A percentile compares a stretch with the other conserved stretches of the same genome.
These are phyloP conservation scores for Siniperca knerii DNA, from an alignment of 2,113 vertebrate genomes.

Conservation along the genomic window DNA sequence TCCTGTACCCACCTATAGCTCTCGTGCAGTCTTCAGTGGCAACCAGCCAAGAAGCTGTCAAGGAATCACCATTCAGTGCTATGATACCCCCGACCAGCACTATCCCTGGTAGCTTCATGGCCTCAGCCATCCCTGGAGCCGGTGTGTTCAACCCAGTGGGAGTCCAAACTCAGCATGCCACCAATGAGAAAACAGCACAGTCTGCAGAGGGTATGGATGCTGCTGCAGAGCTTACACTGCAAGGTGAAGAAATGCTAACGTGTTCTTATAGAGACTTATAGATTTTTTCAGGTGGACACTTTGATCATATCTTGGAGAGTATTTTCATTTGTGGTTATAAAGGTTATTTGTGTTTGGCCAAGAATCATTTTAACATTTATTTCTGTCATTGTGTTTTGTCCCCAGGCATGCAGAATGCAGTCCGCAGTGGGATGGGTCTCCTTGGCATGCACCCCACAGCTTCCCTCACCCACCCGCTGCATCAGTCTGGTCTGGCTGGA, in stretches of 20 bases:
- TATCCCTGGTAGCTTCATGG: slow-evolving; percentile 89
- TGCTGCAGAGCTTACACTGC: slow-evolving; percentile 87
- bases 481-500: slow-evolving; percentile 86
- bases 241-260: slow-evolving; percentile 82
- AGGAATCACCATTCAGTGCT: slow-evolving; percentile 89
- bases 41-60: slow-evolving; percentile 89
- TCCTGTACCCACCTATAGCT: slow-evolving; percentile 36
- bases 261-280: neutral
- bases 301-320: neutral
- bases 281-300: neutral
- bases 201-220: slow-evolving; percentile 88
- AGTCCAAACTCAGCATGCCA: slow-evolving; percentile 78
- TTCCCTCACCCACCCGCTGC: slow-evolving; percentile 88
- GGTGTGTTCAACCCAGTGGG: slow-evolving; percentile 90
- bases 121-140: slow-evolving; percentile 89
- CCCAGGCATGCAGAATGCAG: slow-evolving; percentile 91
- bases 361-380: neutral
- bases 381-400: slow-evolving; percentile 26
- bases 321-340: neutral
- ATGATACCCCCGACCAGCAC: slow-evolving; percentile 90
- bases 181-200: slow-evolving; percentile 88
- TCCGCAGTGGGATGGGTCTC: slow-evolving; percentile 90
- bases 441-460: slow-evolving; percentile 92
- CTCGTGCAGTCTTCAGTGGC: slow-evolving; percentile 90
- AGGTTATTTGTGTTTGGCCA: neutral